A percentile compares a stretch with the other conserved stretches of the same genome.
Conservation (phyloP, 2,888 invertebrate genomes). For the Neoitamus cyanurus region DNA sequence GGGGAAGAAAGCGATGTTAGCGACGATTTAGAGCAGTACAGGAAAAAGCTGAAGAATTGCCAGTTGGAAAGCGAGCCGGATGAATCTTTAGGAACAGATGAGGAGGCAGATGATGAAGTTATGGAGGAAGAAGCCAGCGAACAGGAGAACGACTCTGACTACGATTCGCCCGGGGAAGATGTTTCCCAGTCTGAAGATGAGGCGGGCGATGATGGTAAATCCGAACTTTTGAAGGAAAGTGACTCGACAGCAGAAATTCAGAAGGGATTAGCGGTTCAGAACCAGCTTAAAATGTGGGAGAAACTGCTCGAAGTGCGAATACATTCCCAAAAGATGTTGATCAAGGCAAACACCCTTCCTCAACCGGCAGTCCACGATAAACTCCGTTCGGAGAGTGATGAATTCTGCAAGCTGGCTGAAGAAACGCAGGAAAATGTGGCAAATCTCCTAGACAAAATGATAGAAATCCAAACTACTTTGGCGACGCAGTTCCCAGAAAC, state of each 20-base stretch:
- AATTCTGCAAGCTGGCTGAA: conserved; percentile 69
- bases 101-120: conserved; percentile 57
- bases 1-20: conserved; percentile 55
- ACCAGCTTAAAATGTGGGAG: conserved; percentile 85
- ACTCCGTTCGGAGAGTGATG: conserved; percentile 66
- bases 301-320: conserved; percentile 86
- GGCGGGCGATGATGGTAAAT: conserved; percentile 60
- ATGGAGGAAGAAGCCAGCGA: not conserved
- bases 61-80: conserved; percentile 53
- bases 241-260: conserved; percentile 69
- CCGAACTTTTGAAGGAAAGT: conserved; percentile 56
- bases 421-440: conserved; percentile 70
- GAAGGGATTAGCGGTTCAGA: conserved; percentile 76
- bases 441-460: conserved; percentile 73
- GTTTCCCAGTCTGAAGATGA: conserved; percentile 7
- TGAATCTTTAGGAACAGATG: conserved; percentile 44
- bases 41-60: conserved; percentile 46
- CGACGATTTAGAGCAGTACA: conserved; percentile 52
- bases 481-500: conserved; percentile 78
- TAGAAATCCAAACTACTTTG: conserved; percentile 72
- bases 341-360: conserved; percentile 83
- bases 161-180: conserved; percentile 50
- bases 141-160: conserved; percentile 55
- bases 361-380: conserved; percentile 69
- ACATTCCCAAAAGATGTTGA: conserved; percentile 84